Evolutionary conservation across 1,140 invertebrate genomes (phyloP).

Genomic region (Eriosoma lanigerum): DNA sequence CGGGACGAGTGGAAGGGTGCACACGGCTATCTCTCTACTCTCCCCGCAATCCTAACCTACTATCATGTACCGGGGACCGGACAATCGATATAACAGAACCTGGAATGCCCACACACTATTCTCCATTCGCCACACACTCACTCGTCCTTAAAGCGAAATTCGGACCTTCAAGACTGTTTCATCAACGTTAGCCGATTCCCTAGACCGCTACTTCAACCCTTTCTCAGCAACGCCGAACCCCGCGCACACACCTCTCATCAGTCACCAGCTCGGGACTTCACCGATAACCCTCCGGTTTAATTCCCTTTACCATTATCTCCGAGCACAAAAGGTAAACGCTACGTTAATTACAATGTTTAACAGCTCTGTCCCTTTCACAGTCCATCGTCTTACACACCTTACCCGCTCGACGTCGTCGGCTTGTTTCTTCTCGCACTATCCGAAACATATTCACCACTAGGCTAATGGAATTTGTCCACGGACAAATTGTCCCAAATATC

Average conservation of each 20-base stretch:
- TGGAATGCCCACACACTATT: conserved; percentile 36
- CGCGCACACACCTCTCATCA: not conserved
- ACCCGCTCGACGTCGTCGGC: not conserved
- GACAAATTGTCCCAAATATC: conserved; percentile 19
- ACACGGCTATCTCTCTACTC: conserved; percentile 37
- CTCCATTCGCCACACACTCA: conserved; percentile 7
- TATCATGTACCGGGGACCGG: conserved; percentile 14
- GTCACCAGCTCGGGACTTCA: conserved; percentile 36
- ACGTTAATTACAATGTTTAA: conserved; percentile 52
- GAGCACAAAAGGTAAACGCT: conserved; percentile 51
- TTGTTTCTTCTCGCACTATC: conserved; percentile 36
- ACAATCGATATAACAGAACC: conserved; percentile 51
- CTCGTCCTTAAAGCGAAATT: conserved; percentile 20
- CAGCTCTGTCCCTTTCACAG: conserved; percentile 5
- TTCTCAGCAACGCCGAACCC: conserved; percentile 33
- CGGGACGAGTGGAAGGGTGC: not conserved
- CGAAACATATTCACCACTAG: conserved; percentile 23
- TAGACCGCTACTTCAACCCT: conserved; percentile 40
- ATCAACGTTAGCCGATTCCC: conserved; percentile 49
- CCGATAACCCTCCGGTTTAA: conserved; percentile 53
- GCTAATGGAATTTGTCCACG: conserved; percentile 40
- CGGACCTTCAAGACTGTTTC: conserved; percentile 51
- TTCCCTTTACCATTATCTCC: conserved; percentile 50
- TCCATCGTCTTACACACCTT: not conserved
- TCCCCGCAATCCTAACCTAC: not conserved